Evolutionary conservation across 2,888 invertebrate species (phyloP).

Genomic region (Idaea dimidiata): DNA sequence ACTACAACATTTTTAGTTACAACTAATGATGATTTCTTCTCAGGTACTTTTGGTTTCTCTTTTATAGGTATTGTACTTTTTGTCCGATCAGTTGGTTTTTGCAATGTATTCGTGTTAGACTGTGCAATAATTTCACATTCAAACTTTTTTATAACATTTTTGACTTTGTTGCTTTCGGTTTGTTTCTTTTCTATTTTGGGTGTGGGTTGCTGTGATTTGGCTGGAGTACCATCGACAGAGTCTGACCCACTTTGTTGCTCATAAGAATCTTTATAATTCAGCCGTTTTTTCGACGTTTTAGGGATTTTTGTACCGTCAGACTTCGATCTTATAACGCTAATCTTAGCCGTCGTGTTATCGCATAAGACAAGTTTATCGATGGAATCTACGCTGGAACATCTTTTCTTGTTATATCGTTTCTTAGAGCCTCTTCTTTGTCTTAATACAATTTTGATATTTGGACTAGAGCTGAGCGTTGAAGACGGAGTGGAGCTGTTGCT

Average conservation of each 20-base stretch:
- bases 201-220: constrained; percentile 40
- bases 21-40: constrained; percentile 78
- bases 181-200: constrained; percentile 32
- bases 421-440: constrained; percentile 67
- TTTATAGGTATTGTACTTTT: constrained; percentile 52
- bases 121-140: constrained; percentile 73
- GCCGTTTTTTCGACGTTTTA: constrained; percentile 64
- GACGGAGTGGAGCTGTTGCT: constrained; percentile 73
- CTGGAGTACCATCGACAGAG: constrained; percentile 62
- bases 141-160: constrained; percentile 73
- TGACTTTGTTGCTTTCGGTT: constrained; percentile 58
- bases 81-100: constrained; percentile 60
- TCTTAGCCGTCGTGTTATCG: constrained; percentile 54
- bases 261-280: constrained; percentile 60
- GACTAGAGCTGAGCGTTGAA: constrained; percentile 69
- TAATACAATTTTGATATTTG: constrained; percentile 74
- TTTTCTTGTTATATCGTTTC: constrained; percentile 72
- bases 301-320: constrained; percentile 72
- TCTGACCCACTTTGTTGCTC: constrained; percentile 66
- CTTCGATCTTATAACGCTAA: constrained; percentile 67
- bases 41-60: constrained; percentile 82
- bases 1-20: constrained; percentile 78
- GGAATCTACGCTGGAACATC: constrained; percentile 75
- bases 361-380: constrained; percentile 61
- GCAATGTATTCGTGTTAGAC: constrained; percentile 53